A percentile compares a stretch with the other conserved stretches of the same genome.
These are phyloP conservation scores for Ctenicera cuprea DNA, from an alignment of 2,888 invertebrate species.

Conservation along the genomic window DNA sequence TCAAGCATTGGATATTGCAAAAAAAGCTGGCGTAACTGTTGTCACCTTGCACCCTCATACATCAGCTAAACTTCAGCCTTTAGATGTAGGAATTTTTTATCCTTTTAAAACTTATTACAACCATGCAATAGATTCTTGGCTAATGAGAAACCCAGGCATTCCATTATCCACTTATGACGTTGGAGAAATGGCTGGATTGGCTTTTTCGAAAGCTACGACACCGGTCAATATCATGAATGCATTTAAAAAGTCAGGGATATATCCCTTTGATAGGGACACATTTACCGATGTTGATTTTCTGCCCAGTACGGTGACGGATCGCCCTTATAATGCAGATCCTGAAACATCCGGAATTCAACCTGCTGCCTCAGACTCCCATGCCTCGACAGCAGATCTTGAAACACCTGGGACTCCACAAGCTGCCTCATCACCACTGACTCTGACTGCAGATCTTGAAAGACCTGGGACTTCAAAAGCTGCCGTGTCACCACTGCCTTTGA, in stretches of 20 bases:
- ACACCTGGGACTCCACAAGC: no score
- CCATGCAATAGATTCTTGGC: slow-evolving; percentile 1
- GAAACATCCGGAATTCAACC: neutral
- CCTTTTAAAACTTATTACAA: slow-evolving; percentile 59
- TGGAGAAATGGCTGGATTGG: slow-evolving; percentile 53
- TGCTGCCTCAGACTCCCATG: neutral
- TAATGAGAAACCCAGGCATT: no score
- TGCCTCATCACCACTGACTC: no score
- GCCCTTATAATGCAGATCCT: slow-evolving; percentile 5
- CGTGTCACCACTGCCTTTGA: no score
- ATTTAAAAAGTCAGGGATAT: no score
- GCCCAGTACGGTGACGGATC: neutral
- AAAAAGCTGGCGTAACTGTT: slow-evolving; percentile 65
- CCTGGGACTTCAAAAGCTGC: no score
- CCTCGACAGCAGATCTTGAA: no score
- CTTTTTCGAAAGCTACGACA: slow-evolving; percentile 47
- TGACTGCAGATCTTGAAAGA: no score
- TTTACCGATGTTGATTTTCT: no score
- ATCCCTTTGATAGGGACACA: no score
- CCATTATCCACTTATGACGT: slow-evolving; percentile 61
- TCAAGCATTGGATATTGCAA: slow-evolving; percentile 54
- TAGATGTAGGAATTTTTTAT: slow-evolving; percentile 65
- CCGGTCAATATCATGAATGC: slow-evolving; percentile 50
- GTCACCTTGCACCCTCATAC: slow-evolving; percentile 69
- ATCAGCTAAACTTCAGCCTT: slow-evolving; percentile 69